phyloP scores from a whole-genome alignment of 2,888 invertebrate species.

The Empis livida region DNA sequence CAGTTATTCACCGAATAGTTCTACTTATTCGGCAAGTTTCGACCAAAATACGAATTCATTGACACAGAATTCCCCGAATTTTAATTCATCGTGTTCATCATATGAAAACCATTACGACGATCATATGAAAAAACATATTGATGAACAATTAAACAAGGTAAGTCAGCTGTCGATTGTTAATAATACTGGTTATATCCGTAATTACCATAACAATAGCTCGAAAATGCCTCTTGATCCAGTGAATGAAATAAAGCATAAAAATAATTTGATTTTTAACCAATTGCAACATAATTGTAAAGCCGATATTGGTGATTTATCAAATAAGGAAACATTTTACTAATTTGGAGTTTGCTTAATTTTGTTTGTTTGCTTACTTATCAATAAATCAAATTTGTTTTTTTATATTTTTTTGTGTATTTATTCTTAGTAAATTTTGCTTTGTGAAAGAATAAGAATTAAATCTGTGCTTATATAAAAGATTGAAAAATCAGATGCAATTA shows the following conservation, averaged over 20 bases:
- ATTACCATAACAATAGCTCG: constrained; percentile 5
- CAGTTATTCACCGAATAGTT: constrained; percentile 13
- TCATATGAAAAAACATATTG: constrained; percentile 16
- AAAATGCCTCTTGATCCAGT: constrained; percentile 11
- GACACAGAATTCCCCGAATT: constrained; percentile 12
- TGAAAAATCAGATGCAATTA: too few relatives aligned
- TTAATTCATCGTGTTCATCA: constrained; percentile 10
- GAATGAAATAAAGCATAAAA: constrained; percentile 8
- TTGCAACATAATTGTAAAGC: background rate
- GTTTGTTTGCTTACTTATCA: too few relatives aligned
- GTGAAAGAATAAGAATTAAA: too few relatives aligned
- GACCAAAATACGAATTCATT: constrained; percentile 13
- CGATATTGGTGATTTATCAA: constrained; percentile 8
- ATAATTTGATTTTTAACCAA: constrained; percentile 11
- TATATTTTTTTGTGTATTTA: too few relatives aligned
- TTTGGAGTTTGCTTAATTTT: background rate
- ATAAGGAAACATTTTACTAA: constrained; percentile 14
- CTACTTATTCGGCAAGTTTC: constrained; percentile 14
- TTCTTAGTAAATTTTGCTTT: too few relatives aligned
- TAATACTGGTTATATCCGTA: background rate
- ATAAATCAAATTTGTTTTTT: too few relatives aligned
- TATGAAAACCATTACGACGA: constrained; percentile 14
- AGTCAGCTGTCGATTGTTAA: constrained; percentile 13
- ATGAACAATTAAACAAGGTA: constrained; percentile 18
- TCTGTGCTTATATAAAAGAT: too few relatives aligned